Conservation (phyloP, 2,113 vertebrate species). For the Urocolius indicus region DNA sequence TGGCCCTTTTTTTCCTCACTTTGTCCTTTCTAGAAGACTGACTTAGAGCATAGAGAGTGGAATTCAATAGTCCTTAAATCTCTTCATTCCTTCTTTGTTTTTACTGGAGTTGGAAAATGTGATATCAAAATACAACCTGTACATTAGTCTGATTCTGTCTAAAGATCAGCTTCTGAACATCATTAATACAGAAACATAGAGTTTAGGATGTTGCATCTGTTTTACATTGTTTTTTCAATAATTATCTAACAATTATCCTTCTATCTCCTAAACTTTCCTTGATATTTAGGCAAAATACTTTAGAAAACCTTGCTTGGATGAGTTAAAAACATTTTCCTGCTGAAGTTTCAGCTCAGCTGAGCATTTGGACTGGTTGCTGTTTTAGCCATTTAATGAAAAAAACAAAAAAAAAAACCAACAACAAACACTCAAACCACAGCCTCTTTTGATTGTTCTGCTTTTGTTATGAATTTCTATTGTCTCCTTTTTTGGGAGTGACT, state of each 20-base stretch:
- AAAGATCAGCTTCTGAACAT: not conserved
- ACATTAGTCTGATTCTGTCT: not conserved
- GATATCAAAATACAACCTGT: not conserved
- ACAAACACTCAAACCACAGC: not conserved
- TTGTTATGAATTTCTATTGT: not conserved
- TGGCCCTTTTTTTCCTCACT: not conserved
- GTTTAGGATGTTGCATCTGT: not conserved
- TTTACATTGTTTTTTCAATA: not conserved
- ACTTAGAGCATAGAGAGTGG: not conserved
- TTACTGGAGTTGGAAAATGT: not conserved
- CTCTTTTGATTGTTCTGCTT: not conserved
- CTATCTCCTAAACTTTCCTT: not conserved
- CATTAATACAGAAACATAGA: not conserved
- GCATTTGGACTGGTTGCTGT: not conserved
- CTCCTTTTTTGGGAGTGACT: not conserved
- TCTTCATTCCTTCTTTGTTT: not conserved
- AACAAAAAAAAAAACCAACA: not conserved
- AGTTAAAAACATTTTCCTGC: not conserved
- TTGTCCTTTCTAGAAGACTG: conserved; percentile 3
- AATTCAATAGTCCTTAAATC: not conserved
- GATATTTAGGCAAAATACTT: not conserved
- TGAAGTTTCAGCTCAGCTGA: not conserved
- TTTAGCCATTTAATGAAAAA: not conserved
- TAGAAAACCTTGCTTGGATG: not conserved
- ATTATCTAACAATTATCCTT: not conserved